Percentiles rank a stretch among this genome's conserved stretches.
phyloP scores from a whole-genome alignment of 1,140 invertebrate genomes.

The Littorina saxatilis region DNA sequence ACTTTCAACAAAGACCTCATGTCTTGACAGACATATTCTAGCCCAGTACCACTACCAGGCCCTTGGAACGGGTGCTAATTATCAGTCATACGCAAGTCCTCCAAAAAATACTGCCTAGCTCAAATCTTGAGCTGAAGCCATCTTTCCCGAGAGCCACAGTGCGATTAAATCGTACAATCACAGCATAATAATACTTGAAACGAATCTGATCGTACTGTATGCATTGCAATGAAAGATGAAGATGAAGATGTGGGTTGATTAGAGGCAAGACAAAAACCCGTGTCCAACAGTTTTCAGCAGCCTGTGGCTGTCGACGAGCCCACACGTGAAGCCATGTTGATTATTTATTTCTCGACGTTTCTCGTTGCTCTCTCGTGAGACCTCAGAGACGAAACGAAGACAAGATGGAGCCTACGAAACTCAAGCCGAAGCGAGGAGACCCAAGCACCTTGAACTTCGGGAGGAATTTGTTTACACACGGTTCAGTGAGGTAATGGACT shows the following conservation, averaged over 20 bases:
- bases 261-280: conserved; percentile 11
- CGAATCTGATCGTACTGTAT: conserved; percentile 19
- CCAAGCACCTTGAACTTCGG: conserved; percentile 23
- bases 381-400: background rate
- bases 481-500: background rate
- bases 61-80: no score
- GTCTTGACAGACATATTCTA: no score
- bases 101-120: no score
- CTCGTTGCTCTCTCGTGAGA: background rate
- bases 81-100: no score
- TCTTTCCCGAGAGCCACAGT: no score
- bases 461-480: conserved; percentile 1
- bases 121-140: no score
- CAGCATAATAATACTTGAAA: no score
- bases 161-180: no score
- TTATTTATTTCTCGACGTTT: conserved; percentile 22
- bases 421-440: conserved; percentile 24
- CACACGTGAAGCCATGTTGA: conserved; percentile 4
- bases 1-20: no score
- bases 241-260: conserved; percentile 6
- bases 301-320: background rate
- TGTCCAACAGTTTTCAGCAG: conserved; percentile 5
- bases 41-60: no score
- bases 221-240: conserved; percentile 34
- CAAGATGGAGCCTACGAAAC: background rate